Base-by-base conservation (phyloP, 1,140 invertebrate genomes). In the Ceratitis capitata region DNA sequence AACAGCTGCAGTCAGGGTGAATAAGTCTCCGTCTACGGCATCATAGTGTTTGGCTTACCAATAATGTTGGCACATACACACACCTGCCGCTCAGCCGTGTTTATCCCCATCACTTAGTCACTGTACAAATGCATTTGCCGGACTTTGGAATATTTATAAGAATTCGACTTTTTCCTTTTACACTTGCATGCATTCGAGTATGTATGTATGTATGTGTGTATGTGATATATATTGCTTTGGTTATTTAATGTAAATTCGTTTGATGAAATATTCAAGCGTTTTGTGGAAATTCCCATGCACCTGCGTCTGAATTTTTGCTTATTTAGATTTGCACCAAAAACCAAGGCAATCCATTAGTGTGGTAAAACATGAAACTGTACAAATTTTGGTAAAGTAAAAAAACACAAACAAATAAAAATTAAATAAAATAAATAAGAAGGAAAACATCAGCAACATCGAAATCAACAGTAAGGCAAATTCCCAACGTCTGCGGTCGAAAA, bases 331-430 rank as follows among this genome's bases (percentile, higher is more conserved):
- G 14, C 12, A 78, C 19, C 19, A 45, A 78, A 61, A 78, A 78
- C 69, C 61, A 35, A 78, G 39, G 19, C n/a, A 78, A 78, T 78
- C 69, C 69, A 78, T 78, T 78, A 78, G 69, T 45, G 42, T n/a
- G 35, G 69, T n/a, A 78, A 78, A 78, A 78, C 39, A 45, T 78
- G 19, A 78, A 78, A 78, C 23, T 78, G 39, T 47, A 78, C 19
- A 78, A n/a, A 78, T 78, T 42, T 74, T 74, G n/a, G 35, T 35
- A 69, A 32, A 39, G 61, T 2, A 32, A 39, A 69, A 35, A 10
- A 12, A 35, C 29, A 1, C 29, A 32, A 64, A 58, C 23, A 23
- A 64, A 64, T 5, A 69, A 69, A 39, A 19, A 0, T 35, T 35
- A 39, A n/a, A n/a, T n/a, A n/a, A 56, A 56, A 56, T 56, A 56